phyloP scores from a whole-genome alignment of 1,140 invertebrate species.

The Drosophila tsacasi region DNA sequence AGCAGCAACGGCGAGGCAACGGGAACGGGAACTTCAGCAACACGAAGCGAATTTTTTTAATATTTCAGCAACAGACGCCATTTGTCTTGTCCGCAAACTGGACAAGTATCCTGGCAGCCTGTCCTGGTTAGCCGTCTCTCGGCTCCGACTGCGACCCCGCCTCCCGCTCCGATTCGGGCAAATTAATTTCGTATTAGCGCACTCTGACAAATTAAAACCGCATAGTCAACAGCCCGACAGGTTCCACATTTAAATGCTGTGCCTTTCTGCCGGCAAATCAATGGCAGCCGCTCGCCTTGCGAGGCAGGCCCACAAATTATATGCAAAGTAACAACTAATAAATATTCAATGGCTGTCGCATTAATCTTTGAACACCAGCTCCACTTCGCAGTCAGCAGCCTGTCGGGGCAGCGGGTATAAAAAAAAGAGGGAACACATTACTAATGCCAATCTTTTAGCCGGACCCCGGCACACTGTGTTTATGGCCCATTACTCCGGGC shows the following conservation, averaged over 20 bases:
- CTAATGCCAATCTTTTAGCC: constrained; percentile 79
- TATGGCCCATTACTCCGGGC: constrained; percentile 45
- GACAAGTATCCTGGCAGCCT: constrained; percentile 65
- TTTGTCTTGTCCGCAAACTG: constrained; percentile 75
- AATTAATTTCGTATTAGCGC: constrained; percentile 83
- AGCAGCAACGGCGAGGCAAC: not conserved
- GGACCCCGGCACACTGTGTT: constrained; percentile 42
- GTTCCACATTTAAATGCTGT: constrained; percentile 65
- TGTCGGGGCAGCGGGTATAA: constrained; percentile 20
- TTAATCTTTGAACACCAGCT: constrained; percentile 80
- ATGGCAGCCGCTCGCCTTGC: constrained; percentile 49
- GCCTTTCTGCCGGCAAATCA: constrained; percentile 57
- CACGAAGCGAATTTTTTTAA: constrained; percentile 59
- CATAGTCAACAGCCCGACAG: constrained; percentile 76
- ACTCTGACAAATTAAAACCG: constrained; percentile 82
- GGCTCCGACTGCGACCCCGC: not conserved
- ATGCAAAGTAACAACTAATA: constrained; percentile 83
- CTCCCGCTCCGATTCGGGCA: constrained; percentile 40
- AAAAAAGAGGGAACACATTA: constrained; percentile 63
- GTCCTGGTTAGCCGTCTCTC: constrained; percentile 16
- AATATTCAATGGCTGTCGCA: constrained; percentile 82
- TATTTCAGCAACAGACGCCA: constrained; percentile 77
- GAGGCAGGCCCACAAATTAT: constrained; percentile 72
- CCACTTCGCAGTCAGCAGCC: constrained; percentile 41
- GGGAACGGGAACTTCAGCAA: constrained; percentile 2